Conservation (phyloP, 2,113 vertebrate species). For the Carassius carassius region DNA sequence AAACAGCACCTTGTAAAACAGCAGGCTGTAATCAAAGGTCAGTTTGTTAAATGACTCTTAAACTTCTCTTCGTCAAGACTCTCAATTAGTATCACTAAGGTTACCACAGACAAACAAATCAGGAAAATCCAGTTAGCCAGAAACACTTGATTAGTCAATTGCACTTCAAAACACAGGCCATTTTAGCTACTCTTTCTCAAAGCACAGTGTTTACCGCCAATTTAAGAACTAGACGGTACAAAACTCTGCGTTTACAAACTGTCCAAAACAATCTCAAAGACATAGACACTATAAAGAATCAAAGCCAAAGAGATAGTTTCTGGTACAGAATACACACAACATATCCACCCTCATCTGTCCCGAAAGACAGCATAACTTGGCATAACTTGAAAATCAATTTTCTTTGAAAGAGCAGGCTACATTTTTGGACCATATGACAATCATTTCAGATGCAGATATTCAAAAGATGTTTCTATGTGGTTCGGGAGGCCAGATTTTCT, state of each 20-base stretch:
- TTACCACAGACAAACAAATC: constrained; percentile 28
- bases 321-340: not conserved
- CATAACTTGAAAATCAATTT: not conserved
- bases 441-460: not conserved
- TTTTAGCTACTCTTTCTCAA: too few relatives aligned
- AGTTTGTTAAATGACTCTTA: constrained; percentile 32
- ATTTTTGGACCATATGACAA: not conserved
- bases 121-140: constrained; percentile 5
- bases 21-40: constrained; percentile 12
- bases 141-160: constrained; percentile 16
- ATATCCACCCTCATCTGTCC: not conserved
- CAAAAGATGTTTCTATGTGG: not conserved
- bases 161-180: too few relatives aligned
- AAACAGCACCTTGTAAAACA: not conserved
- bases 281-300: not conserved
- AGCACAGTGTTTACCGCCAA: constrained; percentile 8
- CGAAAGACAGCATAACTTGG: not conserved
- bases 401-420: not conserved
- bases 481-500: not conserved
- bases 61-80: constrained; percentile 22
- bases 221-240: not conserved
- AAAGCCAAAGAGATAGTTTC: not conserved
- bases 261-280: not conserved
- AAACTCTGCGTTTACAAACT: not conserved
- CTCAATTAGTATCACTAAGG: constrained; percentile 13